phyloP scores from a whole-genome alignment of 2,888 invertebrate genomes.

The Nymphalis polychloros region DNA sequence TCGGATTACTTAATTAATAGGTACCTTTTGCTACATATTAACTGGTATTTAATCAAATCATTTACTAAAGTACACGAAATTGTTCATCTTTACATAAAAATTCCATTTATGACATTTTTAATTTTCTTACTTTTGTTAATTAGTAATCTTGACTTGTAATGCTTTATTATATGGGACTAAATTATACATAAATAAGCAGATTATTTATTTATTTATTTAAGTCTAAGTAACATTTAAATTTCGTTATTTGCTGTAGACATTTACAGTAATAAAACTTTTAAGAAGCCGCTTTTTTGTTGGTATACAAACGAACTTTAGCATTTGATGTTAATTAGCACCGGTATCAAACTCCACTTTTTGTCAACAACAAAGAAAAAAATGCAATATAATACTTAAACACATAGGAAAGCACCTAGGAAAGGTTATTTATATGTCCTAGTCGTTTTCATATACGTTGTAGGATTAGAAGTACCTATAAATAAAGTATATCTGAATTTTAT shows the following conservation, averaged over 20 bases:
- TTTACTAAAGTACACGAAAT: no score
- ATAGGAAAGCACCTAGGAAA: constrained; percentile 13
- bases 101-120: no score
- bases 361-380: constrained; percentile 1
- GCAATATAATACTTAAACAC: constrained; percentile 1
- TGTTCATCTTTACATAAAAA: no score
- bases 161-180: not conserved
- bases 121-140: no score
- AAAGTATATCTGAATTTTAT: no score
- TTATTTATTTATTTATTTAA: not conserved
- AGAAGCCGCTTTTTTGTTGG: not conserved
- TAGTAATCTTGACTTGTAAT: no score
- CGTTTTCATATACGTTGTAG: not conserved
- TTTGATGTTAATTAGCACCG: not conserved
- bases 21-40: no score
- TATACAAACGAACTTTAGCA: constrained; percentile 5
- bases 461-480: no score
- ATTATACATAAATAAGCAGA: not conserved
- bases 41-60: no score
- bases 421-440: constrained; percentile 9
- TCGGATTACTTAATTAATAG: no score
- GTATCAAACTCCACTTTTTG: constrained; percentile 7
- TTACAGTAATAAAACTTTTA: not conserved
- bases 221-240: not conserved
- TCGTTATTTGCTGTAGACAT: not conserved